These are phyloP conservation scores for Dryomyza anilis DNA, from an alignment of 2,888 invertebrate genomes.

Conservation along the genomic window DNA sequence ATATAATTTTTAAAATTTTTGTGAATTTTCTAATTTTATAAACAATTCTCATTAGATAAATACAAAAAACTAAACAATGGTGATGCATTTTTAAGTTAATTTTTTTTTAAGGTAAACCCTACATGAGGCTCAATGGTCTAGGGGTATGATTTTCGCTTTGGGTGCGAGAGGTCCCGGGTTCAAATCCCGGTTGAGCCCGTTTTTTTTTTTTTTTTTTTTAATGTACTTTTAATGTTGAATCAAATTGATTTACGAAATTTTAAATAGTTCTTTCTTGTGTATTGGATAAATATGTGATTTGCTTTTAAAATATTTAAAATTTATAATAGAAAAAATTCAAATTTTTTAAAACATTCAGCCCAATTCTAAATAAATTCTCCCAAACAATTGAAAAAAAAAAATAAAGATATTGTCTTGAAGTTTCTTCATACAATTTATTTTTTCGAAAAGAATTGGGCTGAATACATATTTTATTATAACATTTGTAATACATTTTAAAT, in stretches of 20 bases:
- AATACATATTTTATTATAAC: background rate
- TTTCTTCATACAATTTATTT: background rate
- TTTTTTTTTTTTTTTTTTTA: background rate
- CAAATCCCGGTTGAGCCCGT: slow-evolving; percentile 71
- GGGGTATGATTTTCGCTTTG: slow-evolving; percentile 73
- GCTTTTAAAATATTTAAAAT: no score
- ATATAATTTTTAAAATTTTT: no score
- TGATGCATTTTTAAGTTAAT: no score
- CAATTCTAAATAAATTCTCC: no score
- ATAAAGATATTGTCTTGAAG: background rate
- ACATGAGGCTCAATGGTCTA: slow-evolving; percentile 68
- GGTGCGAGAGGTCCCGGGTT: slow-evolving; percentile 73
- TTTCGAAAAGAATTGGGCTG: background rate
- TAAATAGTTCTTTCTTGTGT: no score
- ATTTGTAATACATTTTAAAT: background rate
- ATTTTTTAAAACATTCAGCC: background rate
- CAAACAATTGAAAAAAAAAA: background rate
- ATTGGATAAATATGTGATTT: no score
- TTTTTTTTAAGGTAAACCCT: no score
- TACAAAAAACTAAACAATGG: no score
- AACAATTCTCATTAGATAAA: no score
- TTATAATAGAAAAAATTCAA: no score
- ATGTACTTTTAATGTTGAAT: background rate
- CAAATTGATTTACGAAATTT: no score
- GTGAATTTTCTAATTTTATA: no score